phyloP scores from a whole-genome alignment of 2,113 vertebrate species.

The Notothenia coriiceps region DNA sequence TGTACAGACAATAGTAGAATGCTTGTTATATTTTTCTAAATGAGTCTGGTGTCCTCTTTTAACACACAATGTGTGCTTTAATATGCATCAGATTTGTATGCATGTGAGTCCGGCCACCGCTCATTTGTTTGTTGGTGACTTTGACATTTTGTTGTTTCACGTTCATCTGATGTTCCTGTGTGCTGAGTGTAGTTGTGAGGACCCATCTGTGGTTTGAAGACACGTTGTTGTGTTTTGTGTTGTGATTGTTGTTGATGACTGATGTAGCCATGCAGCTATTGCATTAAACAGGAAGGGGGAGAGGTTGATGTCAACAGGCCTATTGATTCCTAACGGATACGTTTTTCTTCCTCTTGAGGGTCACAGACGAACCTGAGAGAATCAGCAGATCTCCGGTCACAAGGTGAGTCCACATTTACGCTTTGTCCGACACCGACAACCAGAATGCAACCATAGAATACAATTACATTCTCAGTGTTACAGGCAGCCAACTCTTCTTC shows the following conservation, averaged over 20 bases:
- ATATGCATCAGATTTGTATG: background rate
- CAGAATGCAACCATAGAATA: background rate
- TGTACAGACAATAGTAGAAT: background rate
- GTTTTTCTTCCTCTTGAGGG: constrained; percentile 86
- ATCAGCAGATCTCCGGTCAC: constrained; percentile 97
- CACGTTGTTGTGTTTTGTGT: constrained; percentile 41
- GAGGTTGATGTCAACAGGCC: constrained; percentile 6
- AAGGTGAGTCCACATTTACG: constrained; percentile 81
- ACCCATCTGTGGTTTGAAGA: constrained; percentile 42
- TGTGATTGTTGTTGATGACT: constrained; percentile 32
- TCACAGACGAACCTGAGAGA: constrained; percentile 99
- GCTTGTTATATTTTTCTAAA: background rate
- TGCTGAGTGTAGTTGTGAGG: constrained; percentile 16
- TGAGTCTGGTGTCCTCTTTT: background rate
- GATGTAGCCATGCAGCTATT: constrained; percentile 26
- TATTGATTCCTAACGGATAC: constrained; percentile 78
- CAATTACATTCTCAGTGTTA: background rate
- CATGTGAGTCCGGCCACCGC: background rate
- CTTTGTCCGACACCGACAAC: background rate
- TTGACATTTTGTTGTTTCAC: constrained; percentile 34
- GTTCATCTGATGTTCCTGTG: constrained; percentile 44
- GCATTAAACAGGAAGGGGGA: background rate
- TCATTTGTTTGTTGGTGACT: constrained; percentile 21
- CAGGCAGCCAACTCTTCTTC: background rate
- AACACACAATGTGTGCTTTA: background rate